Conservation (phyloP, 2,888 invertebrate genomes). For the Cosmorhoe ocellata region DNA sequence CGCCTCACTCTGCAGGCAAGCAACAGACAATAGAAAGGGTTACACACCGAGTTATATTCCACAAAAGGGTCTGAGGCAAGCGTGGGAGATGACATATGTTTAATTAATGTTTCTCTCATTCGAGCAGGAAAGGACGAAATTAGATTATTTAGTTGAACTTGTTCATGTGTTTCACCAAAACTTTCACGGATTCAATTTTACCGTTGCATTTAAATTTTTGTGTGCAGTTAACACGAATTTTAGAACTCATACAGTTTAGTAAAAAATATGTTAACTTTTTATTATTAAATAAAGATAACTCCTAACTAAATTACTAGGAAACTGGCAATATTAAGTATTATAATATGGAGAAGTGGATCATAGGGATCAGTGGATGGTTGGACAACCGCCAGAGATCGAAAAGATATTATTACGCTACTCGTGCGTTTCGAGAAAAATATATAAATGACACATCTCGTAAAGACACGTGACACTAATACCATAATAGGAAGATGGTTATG, state of each 20-base stretch:
- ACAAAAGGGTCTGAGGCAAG: conserved; percentile 42
- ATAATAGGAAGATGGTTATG: conserved; percentile 17
- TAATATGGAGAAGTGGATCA: conserved; percentile 35
- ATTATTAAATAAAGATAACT: too few relatives aligned
- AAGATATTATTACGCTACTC: conserved; percentile 46
- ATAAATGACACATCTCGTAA: conserved; percentile 40
- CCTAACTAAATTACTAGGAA: too few relatives aligned
- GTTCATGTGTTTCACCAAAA: too few relatives aligned
- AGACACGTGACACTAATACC: conserved; percentile 46
- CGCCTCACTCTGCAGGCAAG: conserved; percentile 6
- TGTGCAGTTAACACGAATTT: too few relatives aligned
- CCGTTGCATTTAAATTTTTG: background rate
- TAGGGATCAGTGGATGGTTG: conserved; percentile 46
- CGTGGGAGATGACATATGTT: conserved; percentile 62
- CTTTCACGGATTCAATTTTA: conserved; percentile 16
- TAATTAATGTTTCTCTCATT: conserved; percentile 57
- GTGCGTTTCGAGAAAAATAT: conserved; percentile 44
- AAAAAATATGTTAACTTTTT: too few relatives aligned
- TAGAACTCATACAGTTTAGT: too few relatives aligned
- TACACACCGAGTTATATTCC: conserved; percentile 40
- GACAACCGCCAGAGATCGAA: conserved; percentile 51
- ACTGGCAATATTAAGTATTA: conserved; percentile 12
- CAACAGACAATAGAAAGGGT: conserved; percentile 17
- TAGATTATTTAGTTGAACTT: conserved; percentile 50
- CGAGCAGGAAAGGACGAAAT: conserved; percentile 43